Conservation (phyloP, 2,113 vertebrate genomes). For the Myotis brandtii region DNA sequence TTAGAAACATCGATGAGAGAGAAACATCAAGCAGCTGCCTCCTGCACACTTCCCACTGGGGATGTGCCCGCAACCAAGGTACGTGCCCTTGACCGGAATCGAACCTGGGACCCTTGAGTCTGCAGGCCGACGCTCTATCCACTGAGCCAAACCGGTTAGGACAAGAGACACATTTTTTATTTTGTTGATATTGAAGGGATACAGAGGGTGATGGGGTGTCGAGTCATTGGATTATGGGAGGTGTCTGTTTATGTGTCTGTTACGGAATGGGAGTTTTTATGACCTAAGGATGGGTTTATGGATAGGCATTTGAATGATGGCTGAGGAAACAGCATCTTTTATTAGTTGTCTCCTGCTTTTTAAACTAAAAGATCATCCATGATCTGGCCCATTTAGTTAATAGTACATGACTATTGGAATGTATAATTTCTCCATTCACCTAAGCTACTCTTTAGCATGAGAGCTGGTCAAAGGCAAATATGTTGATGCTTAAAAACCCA, state of each 20-base stretch:
- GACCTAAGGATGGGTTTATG: neutral
- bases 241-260: neutral
- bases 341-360: neutral
- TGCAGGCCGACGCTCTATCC: too few relatives aligned
- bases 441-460: neutral
- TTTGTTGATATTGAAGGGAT: neutral
- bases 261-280: conserved; percentile 57
- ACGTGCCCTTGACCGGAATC: too few relatives aligned
- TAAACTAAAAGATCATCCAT: conserved; percentile 41
- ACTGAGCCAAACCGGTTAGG: too few relatives aligned
- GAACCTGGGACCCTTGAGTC: too few relatives aligned
- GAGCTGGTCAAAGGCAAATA: neutral
- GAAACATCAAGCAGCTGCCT: too few relatives aligned
- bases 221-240: neutral
- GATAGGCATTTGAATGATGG: neutral
- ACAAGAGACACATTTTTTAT: neutral
- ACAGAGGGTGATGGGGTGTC: neutral
- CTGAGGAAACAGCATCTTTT: neutral
- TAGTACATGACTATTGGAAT: neutral
- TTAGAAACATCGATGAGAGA: too few relatives aligned
- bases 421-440: neutral
- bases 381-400: conserved; percentile 28
- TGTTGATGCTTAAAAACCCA: conserved; percentile 32
- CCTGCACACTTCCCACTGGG: too few relatives aligned
- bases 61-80: too few relatives aligned